Evolutionary conservation across 1,140 invertebrate species (phyloP).

Genomic region (Globodera rostochiensis): DNA sequence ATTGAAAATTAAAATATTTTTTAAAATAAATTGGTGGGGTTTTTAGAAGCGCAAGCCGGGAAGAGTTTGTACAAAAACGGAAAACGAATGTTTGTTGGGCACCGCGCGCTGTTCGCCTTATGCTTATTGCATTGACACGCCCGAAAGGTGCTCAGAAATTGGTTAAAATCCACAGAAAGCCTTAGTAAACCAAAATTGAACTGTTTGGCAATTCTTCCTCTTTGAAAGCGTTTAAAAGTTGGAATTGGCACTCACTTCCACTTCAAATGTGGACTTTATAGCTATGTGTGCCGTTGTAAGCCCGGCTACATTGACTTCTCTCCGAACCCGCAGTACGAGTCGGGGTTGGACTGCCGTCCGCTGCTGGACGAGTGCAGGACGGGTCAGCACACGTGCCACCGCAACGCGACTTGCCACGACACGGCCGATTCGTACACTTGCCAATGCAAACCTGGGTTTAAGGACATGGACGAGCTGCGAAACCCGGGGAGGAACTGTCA

Average conservation of each 20-base stretch:
- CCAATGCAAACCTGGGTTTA: slow-evolving; percentile 59
- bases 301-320: slow-evolving; percentile 66
- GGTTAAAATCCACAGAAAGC: too few species aligned
- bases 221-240: too few species aligned
- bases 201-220: not conserved
- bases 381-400: slow-evolving; percentile 53
- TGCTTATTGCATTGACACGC: slow-evolving; percentile 66
- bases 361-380: slow-evolving; percentile 59
- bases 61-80: slow-evolving; percentile 52
- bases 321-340: slow-evolving; percentile 57
- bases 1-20: not conserved
- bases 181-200: not conserved
- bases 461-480: slow-evolving; percentile 60
- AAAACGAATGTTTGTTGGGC: slow-evolving; percentile 58
- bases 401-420: slow-evolving; percentile 61
- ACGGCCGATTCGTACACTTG: slow-evolving; percentile 61
- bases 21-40: not conserved
- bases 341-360: slow-evolving; percentile 58
- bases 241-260: too few species aligned
- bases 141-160: slow-evolving; percentile 36
- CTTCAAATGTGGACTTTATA: not conserved
- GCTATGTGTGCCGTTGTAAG: slow-evolving; percentile 66
- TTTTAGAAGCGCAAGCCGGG: slow-evolving; percentile 50
- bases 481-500: slow-evolving; percentile 62
- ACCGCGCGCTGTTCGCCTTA: slow-evolving; percentile 62